phyloP scores from a whole-genome alignment of 2,113 vertebrate genomes.

The Lasiurus cinereus region DNA sequence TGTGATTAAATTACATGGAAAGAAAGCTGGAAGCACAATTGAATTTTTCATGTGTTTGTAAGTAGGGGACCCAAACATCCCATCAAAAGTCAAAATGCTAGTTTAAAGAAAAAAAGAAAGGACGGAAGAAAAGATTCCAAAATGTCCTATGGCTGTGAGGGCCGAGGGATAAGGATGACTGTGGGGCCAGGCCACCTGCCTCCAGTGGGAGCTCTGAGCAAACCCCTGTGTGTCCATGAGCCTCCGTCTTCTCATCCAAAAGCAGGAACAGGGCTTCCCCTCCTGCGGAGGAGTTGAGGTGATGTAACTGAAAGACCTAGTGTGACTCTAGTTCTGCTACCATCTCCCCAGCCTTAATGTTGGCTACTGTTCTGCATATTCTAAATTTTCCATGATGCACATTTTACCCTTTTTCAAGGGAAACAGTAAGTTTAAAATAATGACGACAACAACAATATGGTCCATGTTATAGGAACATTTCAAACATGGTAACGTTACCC shows the following conservation, averaged over 20 bases:
- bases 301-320: not conserved
- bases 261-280: not conserved
- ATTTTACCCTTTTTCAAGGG: not conserved
- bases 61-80: not conserved
- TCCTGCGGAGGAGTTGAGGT: not conserved
- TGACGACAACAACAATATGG: not conserved
- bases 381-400: not conserved
- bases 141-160: not conserved
- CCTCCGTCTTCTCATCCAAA: not conserved
- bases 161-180: too few species aligned
- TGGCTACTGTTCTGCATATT: not conserved
- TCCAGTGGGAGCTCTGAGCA: not conserved
- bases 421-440: conserved; percentile 21
- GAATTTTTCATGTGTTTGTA: conserved; percentile 3
- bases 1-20: not conserved
- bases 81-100: conserved; percentile 21
- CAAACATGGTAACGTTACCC: not conserved
- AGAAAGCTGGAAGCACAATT: not conserved
- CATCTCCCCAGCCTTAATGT: not conserved
- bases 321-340: not conserved
- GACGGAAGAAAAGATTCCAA: not conserved
- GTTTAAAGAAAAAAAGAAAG: conserved; percentile 29
- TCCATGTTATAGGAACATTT: not conserved
- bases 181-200: not conserved
- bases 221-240: too few species aligned